Percentiles rank a stretch among this genome's conserved stretches.
Evolutionary conservation across 2,797 vertebrate genomes (phyloP).

Genomic region (Thaleichthys pacificus): DNA sequence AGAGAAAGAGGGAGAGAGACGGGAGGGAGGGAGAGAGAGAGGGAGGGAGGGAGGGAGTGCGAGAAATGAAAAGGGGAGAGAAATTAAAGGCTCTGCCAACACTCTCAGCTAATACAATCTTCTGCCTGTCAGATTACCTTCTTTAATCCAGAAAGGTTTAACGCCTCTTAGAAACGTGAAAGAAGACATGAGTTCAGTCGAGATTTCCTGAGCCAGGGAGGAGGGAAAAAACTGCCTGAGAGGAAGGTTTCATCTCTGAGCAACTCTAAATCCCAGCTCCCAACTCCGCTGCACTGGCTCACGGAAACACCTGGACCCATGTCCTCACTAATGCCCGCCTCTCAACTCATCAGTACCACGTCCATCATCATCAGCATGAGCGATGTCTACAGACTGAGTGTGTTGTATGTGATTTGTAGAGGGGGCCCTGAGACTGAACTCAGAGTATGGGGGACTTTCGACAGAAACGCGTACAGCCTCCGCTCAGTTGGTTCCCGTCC

Average conservation of each 20-base stretch:
- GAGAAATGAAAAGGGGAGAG: slow-evolving; percentile 60
- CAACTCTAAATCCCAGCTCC: slow-evolving; percentile 62
- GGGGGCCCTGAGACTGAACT: not conserved
- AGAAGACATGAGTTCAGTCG: slow-evolving; percentile 75
- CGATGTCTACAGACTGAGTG: not conserved
- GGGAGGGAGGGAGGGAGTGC: slow-evolving; percentile 15
- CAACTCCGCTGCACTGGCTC: slow-evolving; percentile 41
- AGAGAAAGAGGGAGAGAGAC: slow-evolving; percentile 21
- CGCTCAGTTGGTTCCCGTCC: not conserved
- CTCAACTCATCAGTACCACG: not conserved
- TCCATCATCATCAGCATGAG: not conserved
- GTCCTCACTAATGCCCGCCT: not conserved
- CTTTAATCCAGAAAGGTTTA: slow-evolving; percentile 82
- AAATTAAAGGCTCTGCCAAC: slow-evolving; percentile 78
- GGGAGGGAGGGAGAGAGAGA: not conserved
- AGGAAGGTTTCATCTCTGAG: slow-evolving; percentile 62
- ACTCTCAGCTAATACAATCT: slow-evolving; percentile 76
- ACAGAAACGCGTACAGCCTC: not conserved
- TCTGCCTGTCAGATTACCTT: slow-evolving; percentile 80
- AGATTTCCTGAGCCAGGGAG: slow-evolving; percentile 57
- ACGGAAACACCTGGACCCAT: not conserved
- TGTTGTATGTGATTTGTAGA: not conserved
- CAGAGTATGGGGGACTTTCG: too few relatives aligned
- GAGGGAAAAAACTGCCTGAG: not conserved
- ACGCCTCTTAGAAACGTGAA: slow-evolving; percentile 77